phyloP scores from a whole-genome alignment of 30 jellyfish, hydroid and myxozoan species.

The Turritopsis dohrnii region DNA sequence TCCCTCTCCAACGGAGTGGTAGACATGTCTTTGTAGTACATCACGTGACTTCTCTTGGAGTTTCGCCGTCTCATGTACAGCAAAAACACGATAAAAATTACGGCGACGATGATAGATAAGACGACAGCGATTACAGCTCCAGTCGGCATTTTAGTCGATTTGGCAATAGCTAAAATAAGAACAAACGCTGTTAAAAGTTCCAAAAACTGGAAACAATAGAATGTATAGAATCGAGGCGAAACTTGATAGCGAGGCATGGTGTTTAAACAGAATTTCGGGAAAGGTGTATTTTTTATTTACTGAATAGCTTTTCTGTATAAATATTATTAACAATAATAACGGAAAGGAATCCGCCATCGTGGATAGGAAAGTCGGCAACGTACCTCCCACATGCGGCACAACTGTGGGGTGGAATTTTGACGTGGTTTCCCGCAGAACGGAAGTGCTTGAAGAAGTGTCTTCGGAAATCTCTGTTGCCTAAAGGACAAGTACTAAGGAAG shows the following conservation, averaged over 20 bases:
- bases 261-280: background rate
- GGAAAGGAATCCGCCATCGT: no score
- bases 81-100: slow-evolving; percentile 51
- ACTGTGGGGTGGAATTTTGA: background rate
- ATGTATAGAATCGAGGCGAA: no score
- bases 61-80: slow-evolving; percentile 49
- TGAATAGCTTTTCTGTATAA: no score
- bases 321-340: no score
- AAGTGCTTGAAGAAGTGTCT: background rate
- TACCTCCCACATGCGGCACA: background rate
- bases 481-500: background rate
- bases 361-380: no score
- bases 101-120: slow-evolving; percentile 51
- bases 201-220: no score
- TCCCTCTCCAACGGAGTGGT: slow-evolving; percentile 92
- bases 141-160: slow-evolving; percentile 39
- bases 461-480: background rate
- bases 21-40: slow-evolving; percentile 97
- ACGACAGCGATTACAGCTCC: slow-evolving; percentile 64
- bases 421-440: background rate
- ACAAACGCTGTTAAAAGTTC: background rate
- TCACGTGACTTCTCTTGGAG: slow-evolving; percentile 55
- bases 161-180: slow-evolving; percentile 1
- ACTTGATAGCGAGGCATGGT: no score
- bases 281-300: background rate